Evolutionary conservation across 2,888 invertebrate genomes (phyloP).

Genomic region (Ophioninae sp.): DNA sequence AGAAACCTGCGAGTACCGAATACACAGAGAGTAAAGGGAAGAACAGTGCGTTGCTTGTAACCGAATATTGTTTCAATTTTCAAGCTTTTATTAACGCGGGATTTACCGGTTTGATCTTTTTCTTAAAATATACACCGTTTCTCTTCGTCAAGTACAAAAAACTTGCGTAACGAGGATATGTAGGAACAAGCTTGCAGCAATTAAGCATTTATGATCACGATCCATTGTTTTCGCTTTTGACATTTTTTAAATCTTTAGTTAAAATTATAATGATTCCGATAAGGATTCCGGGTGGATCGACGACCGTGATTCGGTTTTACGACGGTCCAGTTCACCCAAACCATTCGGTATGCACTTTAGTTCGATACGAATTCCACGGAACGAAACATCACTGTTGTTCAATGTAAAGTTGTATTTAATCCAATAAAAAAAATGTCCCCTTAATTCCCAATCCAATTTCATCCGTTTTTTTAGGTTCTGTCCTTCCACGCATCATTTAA

Average conservation of each 20-base stretch:
- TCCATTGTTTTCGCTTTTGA: not conserved
- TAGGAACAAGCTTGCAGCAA: not conserved
- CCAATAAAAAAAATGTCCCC: too few relatives aligned
- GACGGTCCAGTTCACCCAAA: not conserved
- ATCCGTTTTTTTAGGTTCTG: too few relatives aligned
- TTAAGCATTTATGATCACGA: not conserved
- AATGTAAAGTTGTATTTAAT: too few relatives aligned
- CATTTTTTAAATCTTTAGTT: not conserved
- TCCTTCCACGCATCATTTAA: too few relatives aligned
- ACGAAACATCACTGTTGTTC: not conserved
- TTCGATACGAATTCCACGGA: not conserved
- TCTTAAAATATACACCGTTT: not conserved
- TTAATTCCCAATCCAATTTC: too few relatives aligned
- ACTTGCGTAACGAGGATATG: not conserved
- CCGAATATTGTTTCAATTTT: constrained; percentile 8
- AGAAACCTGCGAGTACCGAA: constrained; percentile 39
- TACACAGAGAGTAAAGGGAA: not conserved
- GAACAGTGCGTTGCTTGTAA: not conserved
- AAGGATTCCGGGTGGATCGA: too few relatives aligned
- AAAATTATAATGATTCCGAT: not conserved
- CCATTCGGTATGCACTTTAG: not conserved
- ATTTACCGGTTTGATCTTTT: not conserved
- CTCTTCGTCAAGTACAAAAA: not conserved
- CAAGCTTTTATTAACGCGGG: not conserved
- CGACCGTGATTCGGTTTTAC: too few relatives aligned